Percentiles rank a stretch among this genome's conserved stretches.
phyloP scores from a whole-genome alignment of 1,140 invertebrate species.

The Armadillidium nasatum region DNA sequence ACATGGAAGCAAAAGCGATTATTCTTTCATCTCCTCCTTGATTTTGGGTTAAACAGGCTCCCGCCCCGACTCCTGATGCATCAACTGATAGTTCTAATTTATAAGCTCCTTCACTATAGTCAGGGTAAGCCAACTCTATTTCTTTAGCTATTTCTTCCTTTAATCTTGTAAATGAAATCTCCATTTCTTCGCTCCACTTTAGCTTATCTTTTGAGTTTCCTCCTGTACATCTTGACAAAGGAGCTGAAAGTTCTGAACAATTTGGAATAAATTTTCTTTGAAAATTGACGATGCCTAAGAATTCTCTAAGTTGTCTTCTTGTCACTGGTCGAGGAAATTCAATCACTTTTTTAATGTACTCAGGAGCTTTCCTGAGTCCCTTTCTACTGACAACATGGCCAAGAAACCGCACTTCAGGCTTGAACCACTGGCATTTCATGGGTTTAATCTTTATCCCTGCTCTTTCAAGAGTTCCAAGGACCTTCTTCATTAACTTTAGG shows the following conservation, averaged over 20 bases:
- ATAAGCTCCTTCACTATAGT: no score
- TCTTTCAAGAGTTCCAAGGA: background rate
- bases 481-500: background rate
- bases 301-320: background rate
- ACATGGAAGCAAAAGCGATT: no score
- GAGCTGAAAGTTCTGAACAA: background rate
- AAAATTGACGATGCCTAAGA: slow-evolving; percentile 13
- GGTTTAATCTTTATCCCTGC: slow-evolving; percentile 21
- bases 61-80: no score
- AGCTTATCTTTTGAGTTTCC: background rate
- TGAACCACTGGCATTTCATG: background rate
- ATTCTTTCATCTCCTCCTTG: no score
- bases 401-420: slow-evolving; percentile 6
- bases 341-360: background rate
- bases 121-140: no score
- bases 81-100: no score
- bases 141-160: background rate
- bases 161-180: background rate
- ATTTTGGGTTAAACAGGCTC: no score
- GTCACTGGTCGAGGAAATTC: background rate
- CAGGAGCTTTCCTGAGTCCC: background rate
- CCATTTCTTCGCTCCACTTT: no score
- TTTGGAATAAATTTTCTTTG: slow-evolving; percentile 20
- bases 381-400: background rate
- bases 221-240: no score